These are phyloP conservation scores for Pteruthius melanotis DNA, from an alignment of 2,113 vertebrate genomes.

Conservation along the genomic window DNA sequence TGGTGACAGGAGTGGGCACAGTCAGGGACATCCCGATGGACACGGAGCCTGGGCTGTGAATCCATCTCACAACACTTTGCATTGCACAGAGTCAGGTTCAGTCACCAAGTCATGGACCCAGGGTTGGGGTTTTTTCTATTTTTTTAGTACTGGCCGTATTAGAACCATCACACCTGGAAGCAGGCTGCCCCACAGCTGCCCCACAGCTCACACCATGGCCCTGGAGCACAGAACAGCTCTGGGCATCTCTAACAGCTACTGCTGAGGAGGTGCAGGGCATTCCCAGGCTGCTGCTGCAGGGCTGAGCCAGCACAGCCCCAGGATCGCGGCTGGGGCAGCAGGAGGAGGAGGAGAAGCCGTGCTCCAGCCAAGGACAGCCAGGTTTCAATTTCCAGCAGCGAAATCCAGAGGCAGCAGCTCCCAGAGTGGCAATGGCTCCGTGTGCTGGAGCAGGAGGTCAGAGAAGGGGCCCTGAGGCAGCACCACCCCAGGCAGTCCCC, in stretches of 20 bases:
- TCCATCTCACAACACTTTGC: neutral
- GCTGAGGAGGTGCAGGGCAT: neutral
- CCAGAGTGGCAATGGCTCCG: accelerated
- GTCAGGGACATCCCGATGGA: accelerated
- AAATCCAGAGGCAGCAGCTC: neutral
- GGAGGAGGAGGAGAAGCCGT: neutral
- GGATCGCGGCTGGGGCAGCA: accelerated
- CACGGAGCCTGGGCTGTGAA: neutral
- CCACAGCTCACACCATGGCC: neutral
- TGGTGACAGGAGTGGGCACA: neutral
- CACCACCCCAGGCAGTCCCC: neutral
- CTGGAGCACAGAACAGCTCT: neutral
- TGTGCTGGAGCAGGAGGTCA: accelerated
- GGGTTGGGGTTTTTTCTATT: neutral
- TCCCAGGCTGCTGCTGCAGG: accelerated
- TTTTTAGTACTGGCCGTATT: constrained; percentile 41
- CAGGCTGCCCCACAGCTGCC: neutral
- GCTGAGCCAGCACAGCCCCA: neutral
- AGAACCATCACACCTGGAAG: neutral
- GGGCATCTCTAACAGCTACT: neutral
- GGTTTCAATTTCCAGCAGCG: neutral
- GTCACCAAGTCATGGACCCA: neutral
- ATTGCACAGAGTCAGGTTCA: neutral
- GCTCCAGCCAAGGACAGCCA: accelerated
- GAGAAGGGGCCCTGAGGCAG: neutral